phyloP scores from a whole-genome alignment of 2,888 invertebrate genomes.

The Watsonalla binaria region DNA sequence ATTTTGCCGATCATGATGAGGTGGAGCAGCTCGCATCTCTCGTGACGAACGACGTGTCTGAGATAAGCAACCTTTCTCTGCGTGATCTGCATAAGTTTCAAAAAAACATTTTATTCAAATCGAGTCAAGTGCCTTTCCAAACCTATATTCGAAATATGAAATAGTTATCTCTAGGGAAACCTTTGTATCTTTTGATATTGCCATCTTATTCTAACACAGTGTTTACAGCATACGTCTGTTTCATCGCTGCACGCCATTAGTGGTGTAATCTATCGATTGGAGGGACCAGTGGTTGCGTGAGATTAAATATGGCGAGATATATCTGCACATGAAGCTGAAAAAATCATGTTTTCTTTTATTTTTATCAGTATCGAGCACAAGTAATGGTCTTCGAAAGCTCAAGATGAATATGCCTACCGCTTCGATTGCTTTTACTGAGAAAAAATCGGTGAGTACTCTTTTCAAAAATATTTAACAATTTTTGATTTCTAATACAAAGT shows the following conservation, averaged over 20 bases:
- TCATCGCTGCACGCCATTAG: conserved; percentile 23
- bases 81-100: too few relatives aligned
- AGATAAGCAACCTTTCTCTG: too few relatives aligned
- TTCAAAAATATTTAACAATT: too few relatives aligned
- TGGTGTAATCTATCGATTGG: conserved; percentile 40
- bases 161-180: not conserved
- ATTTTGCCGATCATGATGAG: too few relatives aligned
- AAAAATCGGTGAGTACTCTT: not conserved
- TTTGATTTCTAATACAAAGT: too few relatives aligned
- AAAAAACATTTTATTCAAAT: too few relatives aligned
- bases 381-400: too few relatives aligned
- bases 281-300: conserved; percentile 10
- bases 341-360: not conserved
- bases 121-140: not conserved
- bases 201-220: conserved; percentile 21
- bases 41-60: too few relatives aligned
- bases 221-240: conserved; percentile 19
- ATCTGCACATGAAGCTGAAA: conserved; percentile 9
- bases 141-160: not conserved
- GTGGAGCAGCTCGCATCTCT: too few relatives aligned
- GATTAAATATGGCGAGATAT: conserved; percentile 9
- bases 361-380: not conserved
- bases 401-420: too few relatives aligned
- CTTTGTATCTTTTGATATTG: conserved; percentile 9
- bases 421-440: too few relatives aligned